Evolutionary conservation across 2,888 invertebrate genomes (phyloP).

Genomic region (Drepana falcataria): DNA sequence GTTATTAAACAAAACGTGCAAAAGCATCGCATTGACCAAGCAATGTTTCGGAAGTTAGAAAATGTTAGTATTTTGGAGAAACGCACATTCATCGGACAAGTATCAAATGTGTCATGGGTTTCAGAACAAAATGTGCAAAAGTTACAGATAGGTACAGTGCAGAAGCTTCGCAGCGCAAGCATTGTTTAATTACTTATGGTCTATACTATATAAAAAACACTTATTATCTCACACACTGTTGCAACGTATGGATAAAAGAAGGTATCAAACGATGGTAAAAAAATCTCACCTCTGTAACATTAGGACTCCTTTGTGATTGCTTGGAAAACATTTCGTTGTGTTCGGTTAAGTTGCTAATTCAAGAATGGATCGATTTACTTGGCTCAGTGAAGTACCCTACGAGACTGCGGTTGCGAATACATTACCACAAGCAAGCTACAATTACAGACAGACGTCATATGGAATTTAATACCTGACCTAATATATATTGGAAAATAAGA

Average conservation of each 20-base stretch:
- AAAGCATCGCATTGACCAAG: constrained; percentile 37
- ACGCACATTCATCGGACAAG: constrained; percentile 38
- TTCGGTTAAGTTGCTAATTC: constrained; percentile 46
- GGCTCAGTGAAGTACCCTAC: constrained; percentile 14
- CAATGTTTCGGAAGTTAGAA: constrained; percentile 39
- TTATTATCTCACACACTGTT: constrained; percentile 8
- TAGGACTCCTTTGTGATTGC: constrained; percentile 62
- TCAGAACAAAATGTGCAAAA: constrained; percentile 43
- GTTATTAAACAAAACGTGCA: constrained; percentile 47
- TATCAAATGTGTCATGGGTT: constrained; percentile 27
- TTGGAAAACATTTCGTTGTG: constrained; percentile 70
- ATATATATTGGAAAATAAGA: not conserved
- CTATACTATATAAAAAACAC: constrained; percentile 16
- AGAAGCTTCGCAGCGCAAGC: constrained; percentile 61
- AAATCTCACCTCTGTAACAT: constrained; percentile 65
- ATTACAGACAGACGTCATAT: constrained; percentile 30
- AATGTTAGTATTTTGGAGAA: constrained; percentile 78
- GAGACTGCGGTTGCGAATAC: constrained; percentile 30
- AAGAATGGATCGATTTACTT: constrained; percentile 63
- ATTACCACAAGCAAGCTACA: constrained; percentile 31
- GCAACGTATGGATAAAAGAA: constrained; percentile 6
- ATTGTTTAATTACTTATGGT: constrained; percentile 40
- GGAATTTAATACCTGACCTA: constrained; percentile 19
- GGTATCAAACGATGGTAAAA: constrained; percentile 16
- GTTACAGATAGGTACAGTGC: constrained; percentile 47